These are phyloP conservation scores for Rhagologus leucostigma DNA, from an alignment of 2,113 vertebrate species.

Conservation along the genomic window DNA sequence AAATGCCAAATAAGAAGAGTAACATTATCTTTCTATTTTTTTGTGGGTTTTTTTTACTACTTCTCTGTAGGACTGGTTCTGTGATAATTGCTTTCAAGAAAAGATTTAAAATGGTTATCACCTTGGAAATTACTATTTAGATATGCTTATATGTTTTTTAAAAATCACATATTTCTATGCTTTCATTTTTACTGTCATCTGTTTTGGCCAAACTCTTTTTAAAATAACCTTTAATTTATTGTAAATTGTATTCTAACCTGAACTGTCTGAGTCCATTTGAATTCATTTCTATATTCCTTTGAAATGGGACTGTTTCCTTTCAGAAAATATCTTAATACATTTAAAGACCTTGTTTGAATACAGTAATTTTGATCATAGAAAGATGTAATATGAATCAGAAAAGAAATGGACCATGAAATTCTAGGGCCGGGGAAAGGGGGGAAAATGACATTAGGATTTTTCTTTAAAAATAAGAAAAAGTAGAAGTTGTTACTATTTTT, in stretches of 20 bases:
- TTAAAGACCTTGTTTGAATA: not conserved
- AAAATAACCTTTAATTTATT: not conserved
- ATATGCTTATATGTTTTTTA: not conserved
- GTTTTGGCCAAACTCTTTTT: not conserved
- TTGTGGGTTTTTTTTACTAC: not conserved
- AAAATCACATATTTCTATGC: not conserved
- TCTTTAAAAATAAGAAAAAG: not conserved
- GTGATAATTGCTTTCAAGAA: not conserved
- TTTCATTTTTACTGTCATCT: not conserved
- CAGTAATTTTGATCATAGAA: not conserved
- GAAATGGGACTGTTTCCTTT: not conserved
- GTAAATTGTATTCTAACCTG: not conserved
- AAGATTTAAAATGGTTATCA: not conserved
- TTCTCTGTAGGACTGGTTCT: not conserved
- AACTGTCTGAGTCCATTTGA: not conserved
- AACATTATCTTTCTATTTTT: not conserved
- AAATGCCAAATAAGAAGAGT: not conserved
- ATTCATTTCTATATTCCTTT: not conserved
- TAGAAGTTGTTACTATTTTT: not conserved
- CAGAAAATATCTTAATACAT: conserved; percentile 1
- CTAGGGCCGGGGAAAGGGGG: no score
- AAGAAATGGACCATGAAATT: not conserved
- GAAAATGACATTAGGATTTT: not conserved
- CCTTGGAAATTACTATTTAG: not conserved
- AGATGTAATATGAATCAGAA: not conserved